Evolutionary conservation across 2,888 invertebrate species (phyloP), one percentile per base, ranked within the genome.

Genomic region (Argyresthia goedartella): DNA sequence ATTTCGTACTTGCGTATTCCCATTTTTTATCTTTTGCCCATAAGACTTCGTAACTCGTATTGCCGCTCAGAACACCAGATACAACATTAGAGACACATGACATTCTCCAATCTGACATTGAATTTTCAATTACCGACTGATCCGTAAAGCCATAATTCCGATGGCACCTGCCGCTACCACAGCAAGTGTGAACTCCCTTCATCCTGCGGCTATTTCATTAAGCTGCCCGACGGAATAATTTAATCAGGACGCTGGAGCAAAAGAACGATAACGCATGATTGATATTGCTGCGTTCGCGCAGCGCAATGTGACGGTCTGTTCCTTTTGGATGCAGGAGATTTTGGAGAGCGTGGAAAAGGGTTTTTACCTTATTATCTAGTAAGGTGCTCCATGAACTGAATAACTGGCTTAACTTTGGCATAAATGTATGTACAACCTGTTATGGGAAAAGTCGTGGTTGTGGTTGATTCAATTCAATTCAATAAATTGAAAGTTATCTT

Each of bases 211-310:
- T 70, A 73, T 80, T 79, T 81, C 76, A 81, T 81, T 81, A 80
- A 80, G 77, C 74, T 73, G 76, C 75, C 71, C 73, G 62, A 61
- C 61, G 68, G 75, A 76, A 85, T 81, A 82, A 81, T 84, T 82
- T 84, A 84, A 84, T 84, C 84, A 81, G 76, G 76, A 73, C 69
- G 62, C 71, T 71, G 65, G 78, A 45, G 52, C 55, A 78, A 78
- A 80, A 79, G 71, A 69, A 81, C 71, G 84, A 85, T 84, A 81
- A 78, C 67, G 61, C 65, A 80, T 85, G 85, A 85, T 84, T 78
- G 84, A 86, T 86, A 74, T 75, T 67, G 72, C 60, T 41, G 49
- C 41, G 41, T n/a, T 10, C 16, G 25, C 41, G 49, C 46, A 43
- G 25, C 42, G 51, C 52, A 43, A 52, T 50, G 43, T 44, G 50